Conservation (phyloP, 2,113 vertebrate genomes). For the Brachirus orientalis region DNA sequence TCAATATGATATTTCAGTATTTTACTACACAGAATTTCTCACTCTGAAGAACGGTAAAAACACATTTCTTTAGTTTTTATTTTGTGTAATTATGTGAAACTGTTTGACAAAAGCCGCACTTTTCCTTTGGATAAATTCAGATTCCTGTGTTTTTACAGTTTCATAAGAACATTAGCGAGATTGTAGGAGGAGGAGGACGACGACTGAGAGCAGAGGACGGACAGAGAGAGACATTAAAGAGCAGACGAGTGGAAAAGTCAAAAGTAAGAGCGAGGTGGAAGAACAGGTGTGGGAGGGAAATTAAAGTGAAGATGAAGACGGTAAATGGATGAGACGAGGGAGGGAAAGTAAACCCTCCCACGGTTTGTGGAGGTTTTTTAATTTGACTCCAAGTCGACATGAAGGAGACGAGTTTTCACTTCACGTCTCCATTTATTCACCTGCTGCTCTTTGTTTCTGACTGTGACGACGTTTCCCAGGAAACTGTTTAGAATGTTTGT, state of each 20-base stretch:
- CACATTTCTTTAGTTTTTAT: too few species aligned
- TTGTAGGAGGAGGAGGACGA: neutral
- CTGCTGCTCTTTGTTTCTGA: neutral
- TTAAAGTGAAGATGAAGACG: slow-evolving; percentile 25
- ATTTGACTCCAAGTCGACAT: too few species aligned
- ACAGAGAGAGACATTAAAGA: neutral
- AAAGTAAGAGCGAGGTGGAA: neutral
- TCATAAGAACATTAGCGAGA: neutral
- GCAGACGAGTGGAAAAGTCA: neutral
- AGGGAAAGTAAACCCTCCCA: neutral
- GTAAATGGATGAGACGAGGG: slow-evolving; percentile 11
- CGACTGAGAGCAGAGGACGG: neutral
- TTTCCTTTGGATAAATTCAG: too few species aligned
- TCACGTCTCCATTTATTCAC: neutral
- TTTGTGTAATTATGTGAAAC: too few species aligned
- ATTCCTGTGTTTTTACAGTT: neutral
- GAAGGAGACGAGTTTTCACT: too few species aligned
- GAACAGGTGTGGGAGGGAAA: slow-evolving; percentile 49
- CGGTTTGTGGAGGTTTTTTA: too few species aligned
- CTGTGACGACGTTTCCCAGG: neutral
- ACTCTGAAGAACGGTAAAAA: too few species aligned
- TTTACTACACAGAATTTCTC: too few species aligned
- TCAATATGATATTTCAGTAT: too few species aligned
- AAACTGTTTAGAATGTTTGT: neutral
- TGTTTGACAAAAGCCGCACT: too few species aligned